Evolutionary conservation across 2,888 invertebrate genomes (phyloP).

Genomic region (Plagodis pulveraria): DNA sequence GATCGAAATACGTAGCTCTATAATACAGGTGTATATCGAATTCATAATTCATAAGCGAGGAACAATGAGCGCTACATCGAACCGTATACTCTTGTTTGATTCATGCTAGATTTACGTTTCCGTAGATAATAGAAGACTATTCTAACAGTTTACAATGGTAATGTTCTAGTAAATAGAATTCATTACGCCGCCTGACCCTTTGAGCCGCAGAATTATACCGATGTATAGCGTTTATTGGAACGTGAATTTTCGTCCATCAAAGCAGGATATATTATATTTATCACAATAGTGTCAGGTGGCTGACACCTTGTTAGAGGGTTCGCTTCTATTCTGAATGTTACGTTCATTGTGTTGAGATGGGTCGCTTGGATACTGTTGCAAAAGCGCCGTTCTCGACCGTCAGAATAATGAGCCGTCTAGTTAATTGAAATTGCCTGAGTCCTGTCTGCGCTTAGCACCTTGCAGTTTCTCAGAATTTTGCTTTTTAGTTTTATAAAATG

Average conservation of each 20-base stretch:
- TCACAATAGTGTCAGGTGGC: conserved; percentile 77
- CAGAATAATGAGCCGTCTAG: conserved; percentile 58
- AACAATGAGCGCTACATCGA: conserved; percentile 34
- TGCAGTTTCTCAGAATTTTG: too few relatives aligned
- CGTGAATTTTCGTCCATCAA: conserved; percentile 72
- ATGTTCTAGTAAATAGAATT: conserved; percentile 48
- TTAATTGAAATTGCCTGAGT: conserved; percentile 60
- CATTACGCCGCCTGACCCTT: conserved; percentile 46
- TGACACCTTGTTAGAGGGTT: conserved; percentile 77
- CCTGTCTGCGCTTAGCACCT: neutral
- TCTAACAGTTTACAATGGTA: conserved; percentile 46
- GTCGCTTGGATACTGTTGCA: conserved; percentile 69
- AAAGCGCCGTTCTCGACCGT: conserved; percentile 57
- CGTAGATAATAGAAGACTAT: conserved; percentile 37
- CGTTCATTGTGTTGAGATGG: conserved; percentile 72
- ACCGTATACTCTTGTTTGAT: conserved; percentile 36
- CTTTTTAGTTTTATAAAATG: too few relatives aligned
- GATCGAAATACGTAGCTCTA: conserved; percentile 33
- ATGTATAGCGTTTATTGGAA: conserved; percentile 60
- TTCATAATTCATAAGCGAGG: conserved; percentile 32
- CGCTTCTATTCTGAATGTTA: conserved; percentile 63
- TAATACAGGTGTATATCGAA: conserved; percentile 29
- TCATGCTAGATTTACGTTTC: conserved; percentile 31
- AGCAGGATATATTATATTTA: conserved; percentile 53
- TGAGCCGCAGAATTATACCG: conserved; percentile 41